Evolutionary conservation across 1,140 invertebrate species (phyloP), one percentile per base, ranked within the genome.

Genomic region (Leptoteleia sp.): DNA sequence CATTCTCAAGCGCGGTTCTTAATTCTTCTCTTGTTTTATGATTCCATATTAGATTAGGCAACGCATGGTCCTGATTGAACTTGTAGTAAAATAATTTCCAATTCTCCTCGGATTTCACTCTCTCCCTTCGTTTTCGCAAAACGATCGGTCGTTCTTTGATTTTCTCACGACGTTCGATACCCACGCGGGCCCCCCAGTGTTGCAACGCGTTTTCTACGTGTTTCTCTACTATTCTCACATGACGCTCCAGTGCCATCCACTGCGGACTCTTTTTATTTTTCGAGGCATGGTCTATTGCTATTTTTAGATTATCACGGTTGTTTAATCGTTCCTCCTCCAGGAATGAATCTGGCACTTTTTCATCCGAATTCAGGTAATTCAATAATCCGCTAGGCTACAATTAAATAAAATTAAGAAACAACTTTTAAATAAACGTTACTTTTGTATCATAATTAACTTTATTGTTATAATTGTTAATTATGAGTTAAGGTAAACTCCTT

Each of bases 31-130:
- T 91, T 1, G 98, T 99, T 93, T 97, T 98, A 83, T 98, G 97
- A 91, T 99, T 99, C 98, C 98, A 99, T 81, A 99, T 98, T 4
- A 99, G 91, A 91, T 99, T 98, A 3, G 98, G 96, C 85, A 98
- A 91, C 19, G 96, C 93, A 88, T 99, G 98, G 91, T 99, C 97
- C 85, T 94, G 93, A 84, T 93, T 93, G 89, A 99, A 99, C 87
- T 97, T 95, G 85, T 97, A 97, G 88, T 98, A 99, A 90, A 99
- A 98, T 47, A 98, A 90, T 17, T 92, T 91, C 95, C 97, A 97
- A 91, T 99, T 99, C 5, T 95, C 94, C 81, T 95, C 94, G 33
- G 94, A 93, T 89, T 99, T 99, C 40, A 99, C 94, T 76, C 96
- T 91, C 88, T 99, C 96, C 40, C 98, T 89, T 11, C 97, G 89